These are phyloP conservation scores for Andrena bicolor DNA, from an alignment of 2,888 invertebrate species.

Conservation along the genomic window DNA sequence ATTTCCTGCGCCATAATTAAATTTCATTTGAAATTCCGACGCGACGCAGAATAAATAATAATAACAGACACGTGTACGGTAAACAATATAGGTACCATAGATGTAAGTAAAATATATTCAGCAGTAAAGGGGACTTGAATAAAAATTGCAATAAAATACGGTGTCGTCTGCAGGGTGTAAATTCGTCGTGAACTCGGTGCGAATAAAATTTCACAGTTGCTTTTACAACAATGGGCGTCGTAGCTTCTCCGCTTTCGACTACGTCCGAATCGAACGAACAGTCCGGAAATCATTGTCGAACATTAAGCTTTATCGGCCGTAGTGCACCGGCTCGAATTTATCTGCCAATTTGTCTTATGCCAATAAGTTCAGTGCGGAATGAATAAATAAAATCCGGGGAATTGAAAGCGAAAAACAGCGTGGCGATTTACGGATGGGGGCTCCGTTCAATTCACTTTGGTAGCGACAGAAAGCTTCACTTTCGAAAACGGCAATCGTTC, in stretches of 20 bases:
- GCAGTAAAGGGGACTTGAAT: constrained; percentile 7
- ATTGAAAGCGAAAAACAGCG: constrained; percentile 8
- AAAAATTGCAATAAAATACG: constrained; percentile 29
- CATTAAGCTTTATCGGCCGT: constrained; percentile 49
- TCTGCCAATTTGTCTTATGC: constrained; percentile 48
- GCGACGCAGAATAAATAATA: too few relatives aligned
- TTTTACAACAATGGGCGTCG: constrained; percentile 30
- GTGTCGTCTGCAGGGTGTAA: constrained; percentile 12
- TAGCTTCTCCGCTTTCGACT: constrained; percentile 7
- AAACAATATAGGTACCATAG: too few relatives aligned
- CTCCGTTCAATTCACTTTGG: constrained; percentile 2
- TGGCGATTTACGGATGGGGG: neutral
- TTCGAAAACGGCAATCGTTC: neutral
- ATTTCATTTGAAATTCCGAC: neutral
- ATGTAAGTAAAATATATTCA: neutral
- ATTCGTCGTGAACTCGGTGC: constrained; percentile 16
- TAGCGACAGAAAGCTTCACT: neutral
- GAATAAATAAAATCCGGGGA: constrained; percentile 27
- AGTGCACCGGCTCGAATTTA: constrained; percentile 27
- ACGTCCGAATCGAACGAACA: constrained; percentile 33
- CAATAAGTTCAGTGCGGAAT: constrained; percentile 33
- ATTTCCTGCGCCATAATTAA: neutral
- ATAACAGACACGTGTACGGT: too few relatives aligned
- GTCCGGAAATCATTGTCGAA: constrained; percentile 46
- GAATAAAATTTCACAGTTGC: constrained; percentile 43